Evolutionary conservation across 2,888 invertebrate species (phyloP), one percentile per base, ranked within the genome.

Genomic region (Drosophila picticornis): DNA sequence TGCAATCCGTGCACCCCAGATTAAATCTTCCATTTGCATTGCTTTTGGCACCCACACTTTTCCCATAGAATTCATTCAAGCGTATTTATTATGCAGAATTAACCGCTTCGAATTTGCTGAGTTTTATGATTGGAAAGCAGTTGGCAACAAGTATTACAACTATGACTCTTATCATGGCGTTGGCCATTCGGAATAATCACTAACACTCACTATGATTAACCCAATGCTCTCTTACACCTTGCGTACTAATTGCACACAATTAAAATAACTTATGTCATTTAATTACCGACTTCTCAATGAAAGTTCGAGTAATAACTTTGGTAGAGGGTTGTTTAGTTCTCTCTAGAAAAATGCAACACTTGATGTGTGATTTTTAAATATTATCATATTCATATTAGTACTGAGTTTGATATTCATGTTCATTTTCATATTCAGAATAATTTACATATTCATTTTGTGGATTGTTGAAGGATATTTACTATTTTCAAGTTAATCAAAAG

Each of bases 1-100:
- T 27, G 75, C 63, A 53, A 75, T 77, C 57, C 51, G 34, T 38
- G 71, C 71, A 56, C 52, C 64, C 67, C 66, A 81, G 75, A 78
- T 80, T n/a, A 71, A 32, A 58, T 80, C 80, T 43, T 19, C 48
- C 36, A 53, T 56, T 53, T 68, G 63, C 69, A 77, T 69, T 27
- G 66, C 66, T 11, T 50, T 68, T n/a, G 63, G 66, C 53, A 59
- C 43, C 64, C 76, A 75, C 52, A 75, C 66, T 50, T 75, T 70
- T 43, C n/a, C 36, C 25, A 51, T 7, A 1, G 27, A 22, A 60
- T 48, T 64, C 40, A 48, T 40, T 62, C 7, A 29, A 48, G 59
- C 22, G 74, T 59, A 69, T 25, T 22, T 51, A 22, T 53, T 27
- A 19, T 52, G 7, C 16, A 2, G 10, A 34, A 2, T 9, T 1